Evolutionary conservation across 1,140 invertebrate species (phyloP), one percentile per base, ranked within the genome.

Genomic region (Diachasma alloeum): DNA sequence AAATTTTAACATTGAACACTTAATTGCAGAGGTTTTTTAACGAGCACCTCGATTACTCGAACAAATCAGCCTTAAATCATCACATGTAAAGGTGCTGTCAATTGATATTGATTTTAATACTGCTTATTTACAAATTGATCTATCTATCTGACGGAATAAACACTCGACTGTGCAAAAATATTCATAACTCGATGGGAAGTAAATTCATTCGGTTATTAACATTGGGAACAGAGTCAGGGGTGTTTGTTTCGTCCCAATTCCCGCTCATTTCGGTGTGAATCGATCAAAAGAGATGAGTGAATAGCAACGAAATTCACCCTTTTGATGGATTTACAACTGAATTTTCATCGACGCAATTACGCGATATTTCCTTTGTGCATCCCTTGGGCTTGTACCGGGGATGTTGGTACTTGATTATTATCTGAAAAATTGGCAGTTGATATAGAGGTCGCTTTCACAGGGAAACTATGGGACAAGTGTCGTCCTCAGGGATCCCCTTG

Each of bases 51-150:
- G 10, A 69, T 42, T 10, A 5, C 17, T 36, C 39, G 39, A 69
- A 69, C 31, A 39, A 69, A 69, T 69, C 67, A 69, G 67, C 67
- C 67, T 69, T 42, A 69, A 69, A 13, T 69, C 67, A 42, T 69
- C 39, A 22, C 67, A 36, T 69, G 17, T 69, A 4, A 31, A 67
- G 10, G 13, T 63, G 56, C 10, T 22, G 24, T 31, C 63, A 13
- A 67, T 67, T 10, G 63, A 31, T 63, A 63, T 63, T 22, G 19
- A 63, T 63, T 22, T 37, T 13, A 70, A 42, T 70, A 19, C 31
- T 39, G 15, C 31, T 10, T 70, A 70, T 70, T 17, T 70, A 70
- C 68, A 70, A 70, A 70, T 39, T 70, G 13, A 8, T 37, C 19
- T 72, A 72, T 48, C 37, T 72, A 72, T 26, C 15, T 13, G 36